phyloP scores from a whole-genome alignment of 1,140 invertebrate genomes.

The Aphaenogaster ashmeadi region DNA sequence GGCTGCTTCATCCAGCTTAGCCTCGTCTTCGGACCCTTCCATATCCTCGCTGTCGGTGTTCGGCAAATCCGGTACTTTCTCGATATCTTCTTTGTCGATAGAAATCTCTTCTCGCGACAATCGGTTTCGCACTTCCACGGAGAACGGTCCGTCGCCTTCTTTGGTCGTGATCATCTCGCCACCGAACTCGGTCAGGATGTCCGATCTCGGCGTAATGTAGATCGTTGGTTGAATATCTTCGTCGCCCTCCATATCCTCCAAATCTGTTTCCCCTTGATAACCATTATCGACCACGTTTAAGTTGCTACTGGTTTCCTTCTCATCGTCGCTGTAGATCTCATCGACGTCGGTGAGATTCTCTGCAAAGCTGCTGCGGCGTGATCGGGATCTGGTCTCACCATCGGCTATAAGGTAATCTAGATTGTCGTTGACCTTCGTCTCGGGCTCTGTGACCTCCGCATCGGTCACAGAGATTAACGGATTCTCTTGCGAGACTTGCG shows the following conservation, averaged over 20 bases:
- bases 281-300: conserved; percentile 68
- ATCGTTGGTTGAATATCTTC: conserved; percentile 78
- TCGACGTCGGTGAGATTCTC: conserved; percentile 84
- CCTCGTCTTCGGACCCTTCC: conserved; percentile 81
- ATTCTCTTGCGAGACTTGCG: not conserved
- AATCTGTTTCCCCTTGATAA: conserved; percentile 82
- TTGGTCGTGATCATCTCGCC: conserved; percentile 85
- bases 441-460: conserved; percentile 69
- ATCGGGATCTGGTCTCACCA: conserved; percentile 62
- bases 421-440: conserved; percentile 35
- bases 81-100: not conserved
- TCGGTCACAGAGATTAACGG: conserved; percentile 82
- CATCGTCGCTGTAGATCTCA: conserved; percentile 83
- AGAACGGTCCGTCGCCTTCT: conserved; percentile 86
- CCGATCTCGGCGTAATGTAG: conserved; percentile 73
- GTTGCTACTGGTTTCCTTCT: conserved; percentile 37
- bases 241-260: conserved; percentile 83
- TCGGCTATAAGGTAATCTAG: conserved; percentile 67
- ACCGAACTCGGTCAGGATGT: conserved; percentile 82
- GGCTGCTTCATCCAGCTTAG: conserved; percentile 64
- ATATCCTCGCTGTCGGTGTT: conserved; percentile 85
- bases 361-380: conserved; percentile 76
- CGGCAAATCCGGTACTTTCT: conserved; percentile 72
- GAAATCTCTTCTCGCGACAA: conserved; percentile 77
- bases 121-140: conserved; percentile 83